Conservation (phyloP, 2,888 invertebrate species). For the Hoplodrina blanda region DNA sequence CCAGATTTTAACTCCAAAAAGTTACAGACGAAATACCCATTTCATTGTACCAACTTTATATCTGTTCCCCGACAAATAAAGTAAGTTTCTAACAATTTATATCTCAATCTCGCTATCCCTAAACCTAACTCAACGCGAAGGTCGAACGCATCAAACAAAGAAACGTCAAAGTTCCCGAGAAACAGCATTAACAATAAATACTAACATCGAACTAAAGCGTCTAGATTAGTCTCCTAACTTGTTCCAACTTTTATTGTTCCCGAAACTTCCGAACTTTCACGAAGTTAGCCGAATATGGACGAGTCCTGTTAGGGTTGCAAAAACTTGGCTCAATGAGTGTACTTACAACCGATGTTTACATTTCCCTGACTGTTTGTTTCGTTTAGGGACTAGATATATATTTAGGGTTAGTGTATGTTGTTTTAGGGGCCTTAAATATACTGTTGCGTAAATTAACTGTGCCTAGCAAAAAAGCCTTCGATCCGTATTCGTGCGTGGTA, state of each 20-base stretch:
- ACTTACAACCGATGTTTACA: slow-evolving; percentile 54
- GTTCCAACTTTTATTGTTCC: slow-evolving; percentile 56
- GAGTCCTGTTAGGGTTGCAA: slow-evolving; percentile 36
- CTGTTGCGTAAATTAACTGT: slow-evolving; percentile 34
- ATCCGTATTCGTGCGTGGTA: slow-evolving; percentile 2
- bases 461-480: slow-evolving; percentile 2
- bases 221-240: slow-evolving; percentile 57
- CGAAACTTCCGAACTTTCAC: slow-evolving; percentile 44
- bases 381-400: slow-evolving; percentile 33
- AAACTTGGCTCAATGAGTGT: slow-evolving; percentile 50
- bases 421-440: slow-evolving; percentile 25
- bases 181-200: slow-evolving; percentile 56
- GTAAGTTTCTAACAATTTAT: slow-evolving; percentile 4
- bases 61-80: neutral
- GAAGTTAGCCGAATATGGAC: slow-evolving; percentile 39
- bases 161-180: slow-evolving; percentile 43
- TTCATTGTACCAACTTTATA: slow-evolving; percentile 9
- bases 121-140: slow-evolving; percentile 23
- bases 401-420: slow-evolving; percentile 27
- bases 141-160: slow-evolving; percentile 30
- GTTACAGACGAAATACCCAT: slow-evolving; percentile 1
- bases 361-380: slow-evolving; percentile 34
- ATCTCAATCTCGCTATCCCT: neutral
- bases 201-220: slow-evolving; percentile 49
- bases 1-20: neutral